Base-by-base conservation (phyloP, 1,140 invertebrate genomes). In the Maconellicoccus hirsutus region DNA sequence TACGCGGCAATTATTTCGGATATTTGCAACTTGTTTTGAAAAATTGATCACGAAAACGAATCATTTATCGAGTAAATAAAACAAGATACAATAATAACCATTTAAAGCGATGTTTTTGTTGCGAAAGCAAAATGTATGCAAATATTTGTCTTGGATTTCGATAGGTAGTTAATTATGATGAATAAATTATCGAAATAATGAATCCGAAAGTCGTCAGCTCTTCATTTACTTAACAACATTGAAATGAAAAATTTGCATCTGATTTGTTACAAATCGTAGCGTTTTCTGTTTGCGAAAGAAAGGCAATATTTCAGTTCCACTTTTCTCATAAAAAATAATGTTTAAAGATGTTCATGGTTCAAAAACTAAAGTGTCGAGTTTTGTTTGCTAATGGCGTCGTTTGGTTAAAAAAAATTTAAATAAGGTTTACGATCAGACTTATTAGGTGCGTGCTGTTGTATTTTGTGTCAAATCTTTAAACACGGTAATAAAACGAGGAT, bases 301-400 rank as follows among this genome's bases (percentile, higher is more conserved):
- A 2, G 42, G 42, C 42, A 52, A 52, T 52, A 52, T 52, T 52
- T 52, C 42, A 52, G n/a, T 52, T 19, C 42, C 12, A 52, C 42
- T 52, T 3, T 19, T 52, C n/a, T 52, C 42, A 52, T 52, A 52
- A 52, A n/a, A n/a, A 52, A 52, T 52, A 52, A 52, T 52, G 42
- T 19, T 52, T 52, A 52, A 52, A 52, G 42, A 52, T 52, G 42
- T 52, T 52, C 42, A 52, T 52, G 42, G 42, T 52, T 52, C 42
- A 52, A 52, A 52, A 52, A 52, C 42, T 19, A 14, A 52, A 52
- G 42, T 52, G 42, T 52, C 42, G n/a, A 16, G 42, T 52, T 52
- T 52, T 52, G n/a, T 52, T 52, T 52, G 42, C 42, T 8, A 52
- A 52, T 52, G 42, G 42, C 42, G n/a, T 52, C 42, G 4, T 52